A percentile compares a stretch with the other conserved stretches of the same genome.
phyloP scores from a whole-genome alignment of 2,113 vertebrate genomes.

The Micromys minutus region DNA sequence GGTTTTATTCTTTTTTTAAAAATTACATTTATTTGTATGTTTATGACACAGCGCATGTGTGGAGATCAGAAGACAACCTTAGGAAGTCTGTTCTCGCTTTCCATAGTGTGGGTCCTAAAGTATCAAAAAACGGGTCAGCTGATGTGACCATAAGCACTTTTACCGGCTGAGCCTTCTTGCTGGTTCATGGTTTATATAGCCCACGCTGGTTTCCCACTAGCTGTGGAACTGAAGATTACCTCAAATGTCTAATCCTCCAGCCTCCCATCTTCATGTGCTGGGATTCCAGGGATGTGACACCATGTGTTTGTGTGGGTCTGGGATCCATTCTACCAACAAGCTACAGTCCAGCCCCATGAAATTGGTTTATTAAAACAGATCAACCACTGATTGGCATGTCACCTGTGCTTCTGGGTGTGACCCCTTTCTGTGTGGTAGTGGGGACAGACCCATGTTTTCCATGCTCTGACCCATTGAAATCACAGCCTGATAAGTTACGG shows the following conservation, averaged over 20 bases:
- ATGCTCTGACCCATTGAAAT: accelerated
- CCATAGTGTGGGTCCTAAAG: neutral
- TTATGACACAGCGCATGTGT: neutral
- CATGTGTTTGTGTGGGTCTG: neutral
- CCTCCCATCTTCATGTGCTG: neutral
- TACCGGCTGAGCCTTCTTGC: neutral
- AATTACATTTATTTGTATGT: neutral
- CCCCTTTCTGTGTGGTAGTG: neutral
- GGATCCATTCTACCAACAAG: neutral
- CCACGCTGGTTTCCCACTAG: neutral
- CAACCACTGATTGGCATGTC: accelerated
- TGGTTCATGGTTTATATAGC: neutral
- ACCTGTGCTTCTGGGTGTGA: neutral
- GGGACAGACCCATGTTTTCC: neutral
- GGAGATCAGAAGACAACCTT: neutral
- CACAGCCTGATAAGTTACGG: accelerated
- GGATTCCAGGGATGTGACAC: too few relatives aligned
- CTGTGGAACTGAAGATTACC: neutral
- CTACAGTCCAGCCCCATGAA: neutral
- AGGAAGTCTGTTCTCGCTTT: neutral
- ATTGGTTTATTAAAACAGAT: neutral
- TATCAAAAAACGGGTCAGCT: too few relatives aligned
- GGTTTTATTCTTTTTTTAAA: neutral
- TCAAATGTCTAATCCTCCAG: neutral
- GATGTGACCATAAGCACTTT: neutral